A percentile compares a stretch with the other conserved stretches of the same genome.
Conservation (phyloP, 2,113 vertebrate genomes). For the Bucco capensis region DNA sequence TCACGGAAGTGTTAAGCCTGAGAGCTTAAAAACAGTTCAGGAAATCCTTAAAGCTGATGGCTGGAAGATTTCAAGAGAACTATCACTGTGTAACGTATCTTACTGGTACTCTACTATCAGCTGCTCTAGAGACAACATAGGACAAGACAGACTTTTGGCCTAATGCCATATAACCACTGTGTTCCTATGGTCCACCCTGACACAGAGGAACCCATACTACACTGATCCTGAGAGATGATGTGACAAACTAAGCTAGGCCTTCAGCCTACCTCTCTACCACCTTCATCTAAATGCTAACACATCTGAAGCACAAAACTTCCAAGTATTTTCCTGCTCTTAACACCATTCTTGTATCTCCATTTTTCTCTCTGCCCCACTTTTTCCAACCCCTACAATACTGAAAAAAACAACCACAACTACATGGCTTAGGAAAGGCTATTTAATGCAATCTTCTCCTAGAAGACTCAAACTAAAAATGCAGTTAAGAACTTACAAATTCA, state of each 20-base stretch:
- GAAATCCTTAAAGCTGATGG: background rate
- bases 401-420: background rate
- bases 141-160: background rate
- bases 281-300: background rate
- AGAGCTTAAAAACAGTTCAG: background rate
- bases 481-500: background rate
- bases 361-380: background rate
- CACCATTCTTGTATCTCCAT: background rate
- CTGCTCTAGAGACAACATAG: background rate
- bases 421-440: background rate
- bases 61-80: background rate
- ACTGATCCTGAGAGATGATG: background rate
- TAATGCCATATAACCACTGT: background rate
- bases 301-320: background rate
- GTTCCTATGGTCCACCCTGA: background rate
- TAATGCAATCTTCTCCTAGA: background rate
- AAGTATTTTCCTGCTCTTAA: background rate
- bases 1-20: background rate
- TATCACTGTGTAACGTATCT: background rate
- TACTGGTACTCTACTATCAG: background rate
- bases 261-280: background rate
- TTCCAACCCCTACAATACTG: background rate
- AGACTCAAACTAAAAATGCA: background rate
- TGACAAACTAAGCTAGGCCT: background rate
- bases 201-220: background rate